Conservation (phyloP, 2,888 invertebrate species). For the Zhuqinia jingwanae region DNA sequence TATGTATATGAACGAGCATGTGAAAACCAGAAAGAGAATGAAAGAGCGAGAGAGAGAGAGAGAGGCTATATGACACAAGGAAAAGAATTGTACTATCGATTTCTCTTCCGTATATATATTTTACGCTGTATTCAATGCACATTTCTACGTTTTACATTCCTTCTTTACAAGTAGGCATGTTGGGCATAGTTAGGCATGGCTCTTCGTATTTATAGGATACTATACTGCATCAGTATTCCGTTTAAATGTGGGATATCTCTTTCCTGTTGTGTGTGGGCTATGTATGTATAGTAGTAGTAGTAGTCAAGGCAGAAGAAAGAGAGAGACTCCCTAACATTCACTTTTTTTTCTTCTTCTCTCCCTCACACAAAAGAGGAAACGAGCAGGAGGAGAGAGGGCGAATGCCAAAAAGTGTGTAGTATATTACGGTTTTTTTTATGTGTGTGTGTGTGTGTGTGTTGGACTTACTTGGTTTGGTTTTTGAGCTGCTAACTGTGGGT, state of each 20-base stretch:
- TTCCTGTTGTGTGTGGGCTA: conserved; percentile 5
- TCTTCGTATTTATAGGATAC: neutral
- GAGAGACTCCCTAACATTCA: conserved; percentile 17
- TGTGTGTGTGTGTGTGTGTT: too few species aligned
- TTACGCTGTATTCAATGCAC: conserved; percentile 26
- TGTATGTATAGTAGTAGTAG: too few species aligned
- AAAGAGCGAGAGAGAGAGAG: conserved; percentile 25
- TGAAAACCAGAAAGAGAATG: too few species aligned
- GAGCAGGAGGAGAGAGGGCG: conserved; percentile 48
- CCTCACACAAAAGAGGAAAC: conserved; percentile 33
- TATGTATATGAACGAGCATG: too few species aligned
- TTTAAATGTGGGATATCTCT: conserved; percentile 18
- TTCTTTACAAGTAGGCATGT: neutral
- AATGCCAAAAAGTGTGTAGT: conserved; percentile 53
- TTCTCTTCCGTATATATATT: conserved; percentile 50
- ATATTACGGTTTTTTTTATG: conserved; percentile 41
- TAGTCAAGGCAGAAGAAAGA: neutral
- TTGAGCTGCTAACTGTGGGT: too few species aligned
- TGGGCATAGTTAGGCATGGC: neutral
- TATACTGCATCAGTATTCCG: neutral
- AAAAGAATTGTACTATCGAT: conserved; percentile 64
- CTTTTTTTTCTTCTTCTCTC: neutral
- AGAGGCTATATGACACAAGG: conserved; percentile 4
- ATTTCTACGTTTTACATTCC: neutral
- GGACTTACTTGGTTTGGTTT: too few species aligned